phyloP scores from a whole-genome alignment of 1,140 invertebrate genomes.

The Drosophila pruinosa region DNA sequence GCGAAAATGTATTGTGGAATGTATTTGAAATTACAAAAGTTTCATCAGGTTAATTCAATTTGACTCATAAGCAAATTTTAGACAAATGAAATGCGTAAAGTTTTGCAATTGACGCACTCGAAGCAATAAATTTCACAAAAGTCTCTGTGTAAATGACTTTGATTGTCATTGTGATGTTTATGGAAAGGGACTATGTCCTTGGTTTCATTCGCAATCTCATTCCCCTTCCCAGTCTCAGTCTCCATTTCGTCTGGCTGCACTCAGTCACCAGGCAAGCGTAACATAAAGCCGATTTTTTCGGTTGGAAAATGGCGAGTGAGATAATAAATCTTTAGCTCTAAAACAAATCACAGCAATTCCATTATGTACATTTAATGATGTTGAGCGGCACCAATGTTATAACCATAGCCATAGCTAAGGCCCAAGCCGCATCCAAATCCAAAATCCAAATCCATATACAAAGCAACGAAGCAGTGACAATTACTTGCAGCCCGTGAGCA shows the following conservation, averaged over 20 bases:
- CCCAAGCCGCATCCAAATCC: slow-evolving; percentile 32
- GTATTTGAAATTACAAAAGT: slow-evolving; percentile 1
- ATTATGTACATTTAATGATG: slow-evolving; percentile 79
- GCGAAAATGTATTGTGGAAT: background rate
- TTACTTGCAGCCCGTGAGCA: slow-evolving; percentile 76
- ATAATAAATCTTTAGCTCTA: slow-evolving; percentile 70
- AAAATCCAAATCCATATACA: slow-evolving; percentile 46
- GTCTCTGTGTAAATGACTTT: slow-evolving; percentile 74
- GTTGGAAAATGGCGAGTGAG: slow-evolving; percentile 65
- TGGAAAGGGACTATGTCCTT: slow-evolving; percentile 16
- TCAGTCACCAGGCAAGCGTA: slow-evolving; percentile 72
- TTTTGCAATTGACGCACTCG: slow-evolving; percentile 67
- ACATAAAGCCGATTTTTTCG: slow-evolving; percentile 76
- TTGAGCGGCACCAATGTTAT: slow-evolving; percentile 42
- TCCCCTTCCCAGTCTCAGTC: background rate
- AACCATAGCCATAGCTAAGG: slow-evolving; percentile 37
- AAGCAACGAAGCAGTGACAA: slow-evolving; percentile 69
- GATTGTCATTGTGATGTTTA: slow-evolving; percentile 54
- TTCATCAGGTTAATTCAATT: slow-evolving; percentile 76
- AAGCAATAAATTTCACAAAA: slow-evolving; percentile 68
- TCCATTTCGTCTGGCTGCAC: slow-evolving; percentile 62
- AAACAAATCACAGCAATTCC: slow-evolving; percentile 79
- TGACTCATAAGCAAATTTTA: slow-evolving; percentile 73
- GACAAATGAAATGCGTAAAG: slow-evolving; percentile 75
- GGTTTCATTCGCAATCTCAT: background rate